Base-by-base conservation (phyloP, 2,797 vertebrate genomes). In the Macrochelys suwanniensis region DNA sequence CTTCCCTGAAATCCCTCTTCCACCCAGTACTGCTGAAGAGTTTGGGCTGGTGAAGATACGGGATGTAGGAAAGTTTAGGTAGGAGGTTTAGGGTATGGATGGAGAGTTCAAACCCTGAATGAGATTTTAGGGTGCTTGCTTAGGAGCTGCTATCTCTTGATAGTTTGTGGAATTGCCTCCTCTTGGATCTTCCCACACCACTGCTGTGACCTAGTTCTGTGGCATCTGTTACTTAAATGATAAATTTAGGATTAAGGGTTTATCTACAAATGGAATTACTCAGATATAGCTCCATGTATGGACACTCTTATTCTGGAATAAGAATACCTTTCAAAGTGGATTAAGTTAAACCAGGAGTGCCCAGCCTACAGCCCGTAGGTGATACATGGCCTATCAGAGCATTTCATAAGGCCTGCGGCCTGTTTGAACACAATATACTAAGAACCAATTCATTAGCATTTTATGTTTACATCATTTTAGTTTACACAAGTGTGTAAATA, bases 201-300 rank as follows among this genome's bases (percentile, higher is more conserved):
- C 11, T 76, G 6, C 77, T 45, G 57, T 76, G 76, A 16, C 68
- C 50, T 21, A 42, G 19, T 74, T 82, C 68, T 86, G n/a, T 57
- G 31, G n/a, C 10, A 45, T 21, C 11, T 0, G 7, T 82, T 71
- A 16, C 71, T 54, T 7, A 2, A 25, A 47, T 17, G 28, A 2
- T 31, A 1, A 6, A 0, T n/a, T 11, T 13, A 49, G 49, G 65
- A 37, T 45, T 19, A 74, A 77, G n/a, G 37, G 19, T 17, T 71
- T 71, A 42, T 42, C 23, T 42, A 37, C 10, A 42, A 25, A 71
- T 71, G 23, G 37, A 71, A 71, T 37, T 42, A 37, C 23, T 25
- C 37, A 71, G 19, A 50, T 42, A 3, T 77, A 26, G 16, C 76
- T 31, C 80, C n/a, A 2, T 0, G 0, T 28, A 45, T 59, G 45